These are phyloP conservation scores for Drosophila ezoana DNA, from an alignment of 2,888 invertebrate genomes.

Conservation along the genomic window DNA sequence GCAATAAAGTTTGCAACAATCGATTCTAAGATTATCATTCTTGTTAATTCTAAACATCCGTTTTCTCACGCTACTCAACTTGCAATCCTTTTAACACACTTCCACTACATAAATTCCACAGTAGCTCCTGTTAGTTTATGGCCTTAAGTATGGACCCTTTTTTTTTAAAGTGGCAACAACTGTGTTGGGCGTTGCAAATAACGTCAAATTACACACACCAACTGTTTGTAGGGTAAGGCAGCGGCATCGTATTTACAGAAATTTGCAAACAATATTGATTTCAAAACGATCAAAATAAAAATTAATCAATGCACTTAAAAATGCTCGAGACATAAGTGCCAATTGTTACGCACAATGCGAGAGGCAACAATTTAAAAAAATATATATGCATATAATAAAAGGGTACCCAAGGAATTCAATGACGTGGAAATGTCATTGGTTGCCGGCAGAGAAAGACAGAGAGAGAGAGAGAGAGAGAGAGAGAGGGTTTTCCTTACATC, in stretches of 20 bases:
- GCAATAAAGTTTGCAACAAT: neutral
- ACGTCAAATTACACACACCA: constrained; percentile 73
- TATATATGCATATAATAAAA: constrained; percentile 35
- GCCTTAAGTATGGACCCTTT: constrained; percentile 14
- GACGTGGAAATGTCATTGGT: constrained; percentile 74
- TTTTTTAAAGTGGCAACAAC: constrained; percentile 50
- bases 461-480: constrained; percentile 10
- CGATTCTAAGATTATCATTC: neutral
- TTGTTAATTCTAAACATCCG: constrained; percentile 1
- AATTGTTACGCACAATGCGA: constrained; percentile 58
- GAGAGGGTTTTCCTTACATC: constrained; percentile 17
- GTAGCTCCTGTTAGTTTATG: constrained; percentile 12
- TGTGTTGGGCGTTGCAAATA: constrained; percentile 62
- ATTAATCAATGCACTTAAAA: constrained; percentile 81
- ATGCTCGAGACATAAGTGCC: constrained; percentile 56
- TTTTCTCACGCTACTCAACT: constrained; percentile 59
- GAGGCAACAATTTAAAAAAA: constrained; percentile 59
- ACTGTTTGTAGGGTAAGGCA: constrained; percentile 47
- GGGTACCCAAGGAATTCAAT: constrained; percentile 60
- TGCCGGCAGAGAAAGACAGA: constrained; percentile 2
- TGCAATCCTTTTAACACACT: constrained; percentile 53
- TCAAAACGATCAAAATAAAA: constrained; percentile 79
- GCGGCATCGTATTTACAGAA: constrained; percentile 60
- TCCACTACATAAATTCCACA: constrained; percentile 68
- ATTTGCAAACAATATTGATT: constrained; percentile 81